Evolutionary conservation across 2,797 vertebrate genomes (phyloP).

Genomic region (Gephyroberyx darwinii): DNA sequence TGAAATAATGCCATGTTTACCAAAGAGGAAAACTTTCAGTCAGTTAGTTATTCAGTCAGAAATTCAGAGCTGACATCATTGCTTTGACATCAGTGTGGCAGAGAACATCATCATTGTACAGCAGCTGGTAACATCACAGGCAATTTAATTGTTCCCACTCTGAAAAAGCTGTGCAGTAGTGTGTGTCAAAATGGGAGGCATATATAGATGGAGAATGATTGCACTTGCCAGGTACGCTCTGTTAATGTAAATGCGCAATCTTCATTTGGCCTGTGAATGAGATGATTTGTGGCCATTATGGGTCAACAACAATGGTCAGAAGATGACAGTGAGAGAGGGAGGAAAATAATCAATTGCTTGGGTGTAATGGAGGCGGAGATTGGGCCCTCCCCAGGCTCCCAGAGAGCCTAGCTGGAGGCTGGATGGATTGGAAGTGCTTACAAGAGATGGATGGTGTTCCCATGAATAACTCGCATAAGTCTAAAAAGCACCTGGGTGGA

Average conservation of each 20-base stretch:
- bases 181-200: conserved; percentile 53
- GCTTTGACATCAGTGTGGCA: conserved; percentile 47
- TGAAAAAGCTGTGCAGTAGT: conserved; percentile 46
- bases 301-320: conserved; percentile 58
- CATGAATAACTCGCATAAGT: conserved; percentile 66
- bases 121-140: conserved; percentile 30
- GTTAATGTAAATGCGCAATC: conserved; percentile 59
- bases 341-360: conserved; percentile 71
- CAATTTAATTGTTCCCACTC: conserved; percentile 48
- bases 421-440: conserved; percentile 63
- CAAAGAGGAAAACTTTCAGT: conserved; percentile 14
- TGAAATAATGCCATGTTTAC: conserved; percentile 23
- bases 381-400: conserved; percentile 56
- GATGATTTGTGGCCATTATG: conserved; percentile 62
- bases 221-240: conserved; percentile 44
- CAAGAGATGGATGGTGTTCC: conserved; percentile 67
- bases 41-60: not conserved
- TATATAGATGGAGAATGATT: conserved; percentile 56
- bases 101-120: conserved; percentile 53
- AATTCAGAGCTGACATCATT: conserved; percentile 24
- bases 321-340: conserved; percentile 39
- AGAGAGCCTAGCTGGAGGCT: conserved; percentile 48
- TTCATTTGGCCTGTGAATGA: conserved; percentile 62
- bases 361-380: conserved; percentile 69
- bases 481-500: conserved; percentile 53